These are phyloP conservation scores for Lasioglossum leucozonium DNA, from an alignment of 2,888 invertebrate genomes.

Conservation along the genomic window DNA sequence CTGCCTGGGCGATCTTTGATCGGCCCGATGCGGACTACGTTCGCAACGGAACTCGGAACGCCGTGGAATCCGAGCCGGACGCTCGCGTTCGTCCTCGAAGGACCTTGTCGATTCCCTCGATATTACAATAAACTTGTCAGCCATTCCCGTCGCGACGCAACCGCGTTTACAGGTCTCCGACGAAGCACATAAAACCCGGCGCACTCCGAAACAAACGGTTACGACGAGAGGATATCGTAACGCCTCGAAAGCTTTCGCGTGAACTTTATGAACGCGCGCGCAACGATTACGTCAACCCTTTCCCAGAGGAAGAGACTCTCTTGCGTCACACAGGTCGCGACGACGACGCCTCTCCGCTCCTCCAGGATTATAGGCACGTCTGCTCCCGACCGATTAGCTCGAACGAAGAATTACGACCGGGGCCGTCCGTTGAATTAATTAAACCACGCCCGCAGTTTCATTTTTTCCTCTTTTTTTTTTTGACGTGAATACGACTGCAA, in stretches of 20 bases:
- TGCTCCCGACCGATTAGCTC: conserved; percentile 24
- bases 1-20: conserved; percentile 27
- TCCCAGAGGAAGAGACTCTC: not conserved
- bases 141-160: not conserved
- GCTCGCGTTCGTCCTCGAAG: not conserved
- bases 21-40: conserved; percentile 7
- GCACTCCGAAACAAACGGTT: not conserved
- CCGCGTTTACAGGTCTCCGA: not conserved
- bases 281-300: not conserved
- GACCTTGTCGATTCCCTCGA: not conserved
- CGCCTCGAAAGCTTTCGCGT: not conserved
- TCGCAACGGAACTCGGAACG: not conserved
- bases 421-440: conserved; percentile 43
- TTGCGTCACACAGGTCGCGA: not conserved
- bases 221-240: not conserved
- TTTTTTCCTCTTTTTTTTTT: not conserved
- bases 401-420: conserved; percentile 30
- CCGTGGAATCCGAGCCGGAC: conserved; percentile 8
- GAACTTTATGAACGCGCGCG: not conserved
- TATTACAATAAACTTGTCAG: not conserved
- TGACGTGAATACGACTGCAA: not conserved
- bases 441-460: not conserved
- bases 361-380: conserved; percentile 8
- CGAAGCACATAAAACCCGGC: not conserved
- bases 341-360: not conserved